phyloP scores from a whole-genome alignment of 2,797 vertebrate species.

The Orestias chungarensis region DNA sequence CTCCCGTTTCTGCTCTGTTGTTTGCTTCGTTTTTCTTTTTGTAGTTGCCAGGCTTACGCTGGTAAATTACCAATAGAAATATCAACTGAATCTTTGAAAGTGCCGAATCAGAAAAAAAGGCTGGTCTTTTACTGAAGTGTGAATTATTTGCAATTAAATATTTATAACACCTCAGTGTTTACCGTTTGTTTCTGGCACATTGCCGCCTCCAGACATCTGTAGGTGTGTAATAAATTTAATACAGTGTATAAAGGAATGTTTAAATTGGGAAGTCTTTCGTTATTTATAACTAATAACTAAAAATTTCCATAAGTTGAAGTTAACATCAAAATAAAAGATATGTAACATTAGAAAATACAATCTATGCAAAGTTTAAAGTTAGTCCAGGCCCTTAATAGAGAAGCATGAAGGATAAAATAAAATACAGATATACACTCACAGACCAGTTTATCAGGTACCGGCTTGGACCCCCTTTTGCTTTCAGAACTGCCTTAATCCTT shows the following conservation, averaged over 20 bases:
- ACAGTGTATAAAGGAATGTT: not conserved
- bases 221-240: not conserved
- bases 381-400: not conserved
- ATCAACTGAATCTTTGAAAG: not conserved
- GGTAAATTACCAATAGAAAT: constrained; percentile 7
- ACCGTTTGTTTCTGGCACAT: not conserved
- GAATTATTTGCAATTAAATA: not conserved
- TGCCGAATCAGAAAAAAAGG: constrained; percentile 4
- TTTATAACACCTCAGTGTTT: not conserved
- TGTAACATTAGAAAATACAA: not conserved
- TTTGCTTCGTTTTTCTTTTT: not conserved
- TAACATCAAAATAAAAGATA: constrained; percentile 3
- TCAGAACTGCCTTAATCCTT: too few relatives aligned
- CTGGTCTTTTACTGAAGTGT: constrained; percentile 5
- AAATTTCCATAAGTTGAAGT: too few relatives aligned
- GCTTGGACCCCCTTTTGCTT: too few relatives aligned
- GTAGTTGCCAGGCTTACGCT: constrained; percentile 2
- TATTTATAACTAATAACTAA: not conserved
- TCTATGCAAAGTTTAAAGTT: not conserved
- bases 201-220: not conserved
- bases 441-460: too few relatives aligned
- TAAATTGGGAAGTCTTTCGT: not conserved
- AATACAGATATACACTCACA: too few relatives aligned
- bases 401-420: not conserved
- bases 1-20: constrained; percentile 8